Conservation (phyloP, 2,797 vertebrate species). For the Sebastes variabilis region DNA sequence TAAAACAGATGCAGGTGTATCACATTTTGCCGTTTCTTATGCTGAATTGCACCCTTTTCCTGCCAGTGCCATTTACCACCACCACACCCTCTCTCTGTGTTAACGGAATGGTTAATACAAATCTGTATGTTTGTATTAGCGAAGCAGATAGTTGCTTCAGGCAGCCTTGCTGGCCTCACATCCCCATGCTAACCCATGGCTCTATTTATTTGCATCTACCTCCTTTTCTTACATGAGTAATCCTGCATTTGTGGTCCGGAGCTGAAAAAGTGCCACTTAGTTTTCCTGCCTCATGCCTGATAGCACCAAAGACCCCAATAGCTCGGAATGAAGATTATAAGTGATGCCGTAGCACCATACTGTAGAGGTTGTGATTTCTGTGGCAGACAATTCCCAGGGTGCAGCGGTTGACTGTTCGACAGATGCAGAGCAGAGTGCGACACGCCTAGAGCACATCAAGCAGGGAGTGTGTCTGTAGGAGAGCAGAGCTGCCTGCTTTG, state of each 20-base stretch:
- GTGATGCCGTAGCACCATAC: not conserved
- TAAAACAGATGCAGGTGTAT: not conserved
- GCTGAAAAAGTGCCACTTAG: not conserved
- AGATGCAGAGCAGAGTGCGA: constrained; percentile 34
- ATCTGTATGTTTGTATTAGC: not conserved
- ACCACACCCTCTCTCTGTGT: not conserved
- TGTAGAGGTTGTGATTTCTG: not conserved
- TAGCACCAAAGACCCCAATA: not conserved
- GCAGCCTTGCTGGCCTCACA: constrained; percentile 13
- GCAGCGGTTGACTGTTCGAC: constrained; percentile 22
- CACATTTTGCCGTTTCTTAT: not conserved
- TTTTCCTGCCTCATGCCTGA: constrained; percentile 3
- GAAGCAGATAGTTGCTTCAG: constrained; percentile 1
- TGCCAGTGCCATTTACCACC: not conserved
- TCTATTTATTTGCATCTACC: constrained; percentile 24
- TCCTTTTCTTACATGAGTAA: constrained; percentile 15
- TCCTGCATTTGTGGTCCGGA: constrained; percentile 27
- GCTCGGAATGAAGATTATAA: not conserved
- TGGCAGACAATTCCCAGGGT: constrained; percentile 18
- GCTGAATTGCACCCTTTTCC: not conserved
- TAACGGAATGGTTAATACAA: not conserved
- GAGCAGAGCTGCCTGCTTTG: constrained; percentile 35
- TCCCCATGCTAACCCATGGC: constrained; percentile 9
- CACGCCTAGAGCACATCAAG: constrained; percentile 28
- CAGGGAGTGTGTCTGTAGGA: constrained; percentile 6